A percentile compares a stretch with the other conserved stretches of the same genome.
Conservation (phyloP, 2,888 invertebrate species). For the Ceriagrion tenellum region DNA sequence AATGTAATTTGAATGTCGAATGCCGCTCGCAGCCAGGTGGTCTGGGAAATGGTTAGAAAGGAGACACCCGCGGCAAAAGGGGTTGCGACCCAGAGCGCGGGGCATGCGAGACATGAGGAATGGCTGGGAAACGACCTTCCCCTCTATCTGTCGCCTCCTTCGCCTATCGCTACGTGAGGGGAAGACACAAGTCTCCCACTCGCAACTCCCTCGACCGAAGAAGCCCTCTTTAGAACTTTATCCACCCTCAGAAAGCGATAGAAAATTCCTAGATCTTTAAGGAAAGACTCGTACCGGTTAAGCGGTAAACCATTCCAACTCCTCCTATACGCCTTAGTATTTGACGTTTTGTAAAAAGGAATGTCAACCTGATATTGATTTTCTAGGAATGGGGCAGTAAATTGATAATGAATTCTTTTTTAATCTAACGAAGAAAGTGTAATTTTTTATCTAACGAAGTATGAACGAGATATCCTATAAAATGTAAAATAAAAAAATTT, state of each 20-base stretch:
- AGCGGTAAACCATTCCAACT: too few species aligned
- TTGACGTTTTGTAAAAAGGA: too few species aligned
- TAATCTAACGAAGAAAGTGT: too few species aligned
- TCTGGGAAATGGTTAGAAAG: not conserved
- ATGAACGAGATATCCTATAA: too few species aligned
- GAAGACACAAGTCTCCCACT: not conserved
- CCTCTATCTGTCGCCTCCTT: not conserved
- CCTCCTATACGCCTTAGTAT: too few species aligned
- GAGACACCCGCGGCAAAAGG: not conserved
- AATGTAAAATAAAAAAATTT: too few species aligned
- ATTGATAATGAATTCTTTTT: too few species aligned
- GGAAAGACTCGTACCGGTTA: too few species aligned
- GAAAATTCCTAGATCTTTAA: not conserved
- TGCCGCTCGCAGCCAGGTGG: not conserved
- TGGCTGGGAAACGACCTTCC: not conserved
- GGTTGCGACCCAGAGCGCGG: not conserved
- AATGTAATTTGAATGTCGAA: constrained; percentile 28
- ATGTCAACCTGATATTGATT: too few species aligned
- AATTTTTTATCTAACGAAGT: too few species aligned
- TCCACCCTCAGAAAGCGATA: not conserved
- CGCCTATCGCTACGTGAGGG: not conserved
- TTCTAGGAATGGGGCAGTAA: too few species aligned
- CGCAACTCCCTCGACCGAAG: not conserved
- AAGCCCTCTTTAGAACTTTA: not conserved
- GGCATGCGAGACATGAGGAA: not conserved